These are phyloP conservation scores for Psylliodes chrysocephalus DNA, from an alignment of 2,888 invertebrate species.

Conservation along the genomic window DNA sequence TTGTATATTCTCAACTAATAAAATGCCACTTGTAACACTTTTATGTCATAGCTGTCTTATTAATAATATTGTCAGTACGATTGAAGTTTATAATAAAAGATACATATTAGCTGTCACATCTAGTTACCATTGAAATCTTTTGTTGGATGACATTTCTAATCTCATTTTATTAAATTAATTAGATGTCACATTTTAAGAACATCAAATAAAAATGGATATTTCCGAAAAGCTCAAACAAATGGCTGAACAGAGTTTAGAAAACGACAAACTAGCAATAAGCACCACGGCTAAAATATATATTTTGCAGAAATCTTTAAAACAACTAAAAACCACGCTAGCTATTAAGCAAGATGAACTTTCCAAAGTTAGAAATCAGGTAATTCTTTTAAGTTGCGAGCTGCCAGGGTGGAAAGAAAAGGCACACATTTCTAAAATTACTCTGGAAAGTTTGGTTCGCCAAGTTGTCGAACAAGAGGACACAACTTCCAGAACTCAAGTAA, in stretches of 20 bases:
- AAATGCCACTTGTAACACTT: too few relatives aligned
- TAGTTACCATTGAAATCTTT: neutral
- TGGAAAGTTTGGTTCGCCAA: slow-evolving; percentile 17
- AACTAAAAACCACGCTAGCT: slow-evolving; percentile 9
- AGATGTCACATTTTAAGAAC: neutral
- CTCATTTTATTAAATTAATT: neutral
- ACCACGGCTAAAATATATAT: slow-evolving; percentile 25
- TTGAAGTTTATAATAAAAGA: too few relatives aligned
- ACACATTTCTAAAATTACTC: slow-evolving; percentile 1
- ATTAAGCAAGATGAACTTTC: slow-evolving; percentile 19
- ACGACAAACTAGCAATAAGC: slow-evolving; percentile 7
- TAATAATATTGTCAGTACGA: too few relatives aligned
- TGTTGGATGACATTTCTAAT: neutral
- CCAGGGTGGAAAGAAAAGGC: slow-evolving; percentile 20
- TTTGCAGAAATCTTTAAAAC: slow-evolving; percentile 30
- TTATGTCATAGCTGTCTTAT: too few relatives aligned
- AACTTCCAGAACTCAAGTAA: slow-evolving; percentile 28
- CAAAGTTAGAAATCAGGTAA: slow-evolving; percentile 20
- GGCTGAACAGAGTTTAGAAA: slow-evolving; percentile 5
- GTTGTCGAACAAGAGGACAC: slow-evolving; percentile 23
- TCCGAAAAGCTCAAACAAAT: slow-evolving; percentile 26
- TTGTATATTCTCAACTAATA: too few relatives aligned
- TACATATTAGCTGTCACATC: too few relatives aligned
- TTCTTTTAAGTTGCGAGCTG: neutral
- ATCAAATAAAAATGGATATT: slow-evolving; percentile 39